Conservation (phyloP, 2,888 invertebrate species). For the Heliconius aoede region DNA sequence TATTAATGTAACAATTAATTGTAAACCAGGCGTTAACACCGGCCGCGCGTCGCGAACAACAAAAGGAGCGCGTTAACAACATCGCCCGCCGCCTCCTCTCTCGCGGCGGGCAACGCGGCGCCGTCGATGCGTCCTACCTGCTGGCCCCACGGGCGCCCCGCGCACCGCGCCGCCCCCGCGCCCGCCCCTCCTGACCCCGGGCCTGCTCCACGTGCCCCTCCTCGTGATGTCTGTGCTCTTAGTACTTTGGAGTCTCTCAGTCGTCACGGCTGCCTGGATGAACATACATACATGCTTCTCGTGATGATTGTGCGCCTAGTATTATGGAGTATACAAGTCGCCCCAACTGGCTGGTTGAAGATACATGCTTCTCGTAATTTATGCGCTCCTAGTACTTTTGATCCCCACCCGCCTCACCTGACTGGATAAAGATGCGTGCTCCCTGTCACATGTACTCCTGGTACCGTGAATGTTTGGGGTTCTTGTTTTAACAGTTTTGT, state of each 20-base stretch:
- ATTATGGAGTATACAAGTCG: no score
- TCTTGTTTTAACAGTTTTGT: not conserved
- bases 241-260: not conserved
- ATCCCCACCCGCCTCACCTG: no score
- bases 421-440: not conserved
- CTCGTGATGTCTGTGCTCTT: not conserved
- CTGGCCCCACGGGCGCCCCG: slow-evolving; percentile 55
- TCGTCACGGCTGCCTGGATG: no score
- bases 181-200: slow-evolving; percentile 51
- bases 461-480: not conserved
- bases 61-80: slow-evolving; percentile 73
- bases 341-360: not conserved
- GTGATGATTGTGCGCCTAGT: no score
- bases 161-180: slow-evolving; percentile 50
- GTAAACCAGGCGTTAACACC: slow-evolving; percentile 38
- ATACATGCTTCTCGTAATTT: not conserved
- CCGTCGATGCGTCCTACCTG: slow-evolving; percentile 73
- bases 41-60: slow-evolving; percentile 53
- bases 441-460: not conserved
- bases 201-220: slow-evolving; percentile 43
- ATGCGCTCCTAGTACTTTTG: not conserved
- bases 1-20: not conserved
- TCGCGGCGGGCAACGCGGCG: slow-evolving; percentile 57
- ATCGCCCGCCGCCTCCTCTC: slow-evolving; percentile 71
- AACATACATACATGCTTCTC: not conserved